Percentiles rank a stretch among this genome's conserved stretches.
Conservation (phyloP, 2,113 vertebrate genomes). For the Atrichornis clamosus region DNA sequence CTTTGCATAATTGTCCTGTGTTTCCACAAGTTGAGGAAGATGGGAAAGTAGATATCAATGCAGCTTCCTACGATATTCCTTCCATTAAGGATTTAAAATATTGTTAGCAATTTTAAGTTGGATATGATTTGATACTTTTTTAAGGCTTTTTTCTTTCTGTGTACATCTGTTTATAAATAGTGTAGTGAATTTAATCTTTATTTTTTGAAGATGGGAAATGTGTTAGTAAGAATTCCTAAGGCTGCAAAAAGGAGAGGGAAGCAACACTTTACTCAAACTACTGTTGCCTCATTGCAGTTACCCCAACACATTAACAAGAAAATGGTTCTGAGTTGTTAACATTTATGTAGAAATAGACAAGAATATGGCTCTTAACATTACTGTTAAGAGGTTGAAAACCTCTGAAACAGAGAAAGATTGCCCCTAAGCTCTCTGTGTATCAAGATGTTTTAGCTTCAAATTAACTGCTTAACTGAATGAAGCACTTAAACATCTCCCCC, state of each 20-base stretch:
- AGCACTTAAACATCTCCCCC: not conserved
- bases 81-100: not conserved
- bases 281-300: not conserved
- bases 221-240: not conserved
- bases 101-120: not conserved
- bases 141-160: not conserved
- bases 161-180: not conserved
- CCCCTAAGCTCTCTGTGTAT: not conserved
- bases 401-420: not conserved
- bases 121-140: not conserved
- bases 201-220: not conserved
- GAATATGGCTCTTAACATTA: not conserved
- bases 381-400: not conserved
- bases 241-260: not conserved
- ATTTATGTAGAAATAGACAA: not conserved
- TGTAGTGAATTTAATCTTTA: not conserved
- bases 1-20: not conserved
- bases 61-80: not conserved
- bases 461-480: not conserved
- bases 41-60: not conserved
- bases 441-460: not conserved
- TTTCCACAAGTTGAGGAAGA: not conserved
- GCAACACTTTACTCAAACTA: not conserved
- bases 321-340: not conserved
- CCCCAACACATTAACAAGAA: not conserved